Conservation (phyloP, 2,113 vertebrate species). For the Oncorhynchus nerka region DNA sequence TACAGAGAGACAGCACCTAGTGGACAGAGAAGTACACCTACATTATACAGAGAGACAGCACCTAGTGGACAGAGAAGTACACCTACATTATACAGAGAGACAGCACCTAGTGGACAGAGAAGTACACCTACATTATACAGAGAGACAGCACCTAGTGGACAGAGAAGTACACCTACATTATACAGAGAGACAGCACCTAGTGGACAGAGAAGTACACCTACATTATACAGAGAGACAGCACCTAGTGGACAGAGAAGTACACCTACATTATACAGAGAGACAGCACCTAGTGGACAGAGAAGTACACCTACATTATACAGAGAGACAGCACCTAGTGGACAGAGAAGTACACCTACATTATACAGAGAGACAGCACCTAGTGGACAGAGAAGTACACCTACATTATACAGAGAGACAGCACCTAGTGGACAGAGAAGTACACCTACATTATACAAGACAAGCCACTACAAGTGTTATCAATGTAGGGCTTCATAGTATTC, state of each 20-base stretch:
- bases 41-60: constrained; percentile 40
- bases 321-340: constrained; percentile 69
- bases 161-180: background rate
- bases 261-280: too few relatives aligned
- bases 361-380: constrained; percentile 68
- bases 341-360: background rate
- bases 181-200: constrained; percentile 68
- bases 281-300: constrained; percentile 69
- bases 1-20: constrained; percentile 68
- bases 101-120: too few relatives aligned
- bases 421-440: constrained; percentile 60
- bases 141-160: constrained; percentile 69
- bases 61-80: constrained; percentile 61
- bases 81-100: too few relatives aligned
- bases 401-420: constrained; percentile 39
- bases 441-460: too few relatives aligned
- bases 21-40: background rate
- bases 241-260: constrained; percentile 60
- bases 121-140: too few relatives aligned
- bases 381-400: background rate
- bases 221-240: constrained; percentile 40
- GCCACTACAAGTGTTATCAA: too few relatives aligned
- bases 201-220: background rate
- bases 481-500: too few relatives aligned
- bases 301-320: too few relatives aligned